Base-by-base conservation (phyloP, 2,888 invertebrate species). In the Morpho deidamia region DNA sequence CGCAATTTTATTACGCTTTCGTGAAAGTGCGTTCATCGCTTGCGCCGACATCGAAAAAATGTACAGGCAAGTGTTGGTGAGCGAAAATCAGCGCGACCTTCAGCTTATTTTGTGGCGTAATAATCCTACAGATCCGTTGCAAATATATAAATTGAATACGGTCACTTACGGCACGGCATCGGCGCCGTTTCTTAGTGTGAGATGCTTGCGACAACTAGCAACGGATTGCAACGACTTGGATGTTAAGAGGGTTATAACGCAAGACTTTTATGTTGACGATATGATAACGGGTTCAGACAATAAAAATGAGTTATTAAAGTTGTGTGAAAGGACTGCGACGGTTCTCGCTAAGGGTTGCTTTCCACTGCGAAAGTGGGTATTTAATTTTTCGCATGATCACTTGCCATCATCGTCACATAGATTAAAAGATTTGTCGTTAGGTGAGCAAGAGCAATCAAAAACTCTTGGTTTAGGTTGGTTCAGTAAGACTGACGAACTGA, bases 121-220 rank as follows among this genome's bases (percentile, higher is more conserved):
- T n/a, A n/a, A 33, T 7, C 43, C 43, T 1, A 1, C 9, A 7
- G 10, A 23, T 7, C 9, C 32, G n/a, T 7, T 71, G 23, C 14
- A 56, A 23, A 52, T 65, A 7, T 72, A 64, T 44, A 64, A 45
- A 23, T 44, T 56, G 7, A 58, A 62, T 39, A 56, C 59, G 5
- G 56, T 58, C 0, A 56, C 56, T 1, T 72, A 69, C 45, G 57
- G 60, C 4, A 67, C 65, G 1, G 61, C 69, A 0, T 66, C 70
- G 1, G 72, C 72, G 34, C 70, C 73, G 0, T 74, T 59, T 48
- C 55, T 71, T 8, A 68, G 67, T 39, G 64, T 64, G 11, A 55
- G 71, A 8, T 70, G 69, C 38, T 9, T 73, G 1, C 55, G 60
- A 35, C 70, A 71, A 55, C 39, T 75, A 5, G 71, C 40, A 7